Percentiles rank a stretch among this genome's conserved stretches.
Conservation (phyloP, 2,113 vertebrate genomes). For the Edolisoma coerulescens region DNA sequence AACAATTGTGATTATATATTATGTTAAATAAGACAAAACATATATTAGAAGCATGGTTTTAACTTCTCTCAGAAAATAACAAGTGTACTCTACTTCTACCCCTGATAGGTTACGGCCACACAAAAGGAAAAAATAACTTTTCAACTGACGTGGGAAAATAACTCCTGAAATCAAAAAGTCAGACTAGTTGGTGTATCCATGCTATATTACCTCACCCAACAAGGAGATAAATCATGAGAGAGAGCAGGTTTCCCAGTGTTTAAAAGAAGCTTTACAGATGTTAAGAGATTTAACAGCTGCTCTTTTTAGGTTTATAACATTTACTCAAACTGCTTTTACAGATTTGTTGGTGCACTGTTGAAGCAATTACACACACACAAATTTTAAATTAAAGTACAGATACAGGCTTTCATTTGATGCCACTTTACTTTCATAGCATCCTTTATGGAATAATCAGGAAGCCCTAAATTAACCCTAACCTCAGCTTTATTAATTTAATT, state of each 20-base stretch:
- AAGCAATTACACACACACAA: background rate
- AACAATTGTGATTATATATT: slow-evolving; percentile 28
- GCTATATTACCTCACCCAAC: background rate
- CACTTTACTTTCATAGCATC: background rate
- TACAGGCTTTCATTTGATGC: slow-evolving; percentile 27
- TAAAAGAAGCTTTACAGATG: slow-evolving; percentile 62
- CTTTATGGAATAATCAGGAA: background rate
- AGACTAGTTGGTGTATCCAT: background rate
- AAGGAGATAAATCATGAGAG: slow-evolving; percentile 16
- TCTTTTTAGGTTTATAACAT: slow-evolving; percentile 55
- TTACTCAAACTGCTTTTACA: slow-evolving; percentile 50
- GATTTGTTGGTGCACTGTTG: slow-evolving; percentile 16
- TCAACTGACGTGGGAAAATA: background rate
- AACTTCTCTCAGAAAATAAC: slow-evolving; percentile 15
- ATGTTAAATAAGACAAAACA: slow-evolving; percentile 44
- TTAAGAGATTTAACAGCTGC: slow-evolving; percentile 63
- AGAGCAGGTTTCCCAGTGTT: slow-evolving; percentile 42
- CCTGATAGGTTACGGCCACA: background rate
- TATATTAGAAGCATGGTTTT: slow-evolving; percentile 19
- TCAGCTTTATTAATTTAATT: too few species aligned
- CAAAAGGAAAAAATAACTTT: slow-evolving; percentile 3
- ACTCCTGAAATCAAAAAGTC: background rate
- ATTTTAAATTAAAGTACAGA: slow-evolving; percentile 10
- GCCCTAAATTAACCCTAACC: background rate
- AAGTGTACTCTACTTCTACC: background rate